These are phyloP conservation scores for Darevskia mixta DNA, from an alignment of 2,797 vertebrate genomes.

Conservation along the genomic window DNA sequence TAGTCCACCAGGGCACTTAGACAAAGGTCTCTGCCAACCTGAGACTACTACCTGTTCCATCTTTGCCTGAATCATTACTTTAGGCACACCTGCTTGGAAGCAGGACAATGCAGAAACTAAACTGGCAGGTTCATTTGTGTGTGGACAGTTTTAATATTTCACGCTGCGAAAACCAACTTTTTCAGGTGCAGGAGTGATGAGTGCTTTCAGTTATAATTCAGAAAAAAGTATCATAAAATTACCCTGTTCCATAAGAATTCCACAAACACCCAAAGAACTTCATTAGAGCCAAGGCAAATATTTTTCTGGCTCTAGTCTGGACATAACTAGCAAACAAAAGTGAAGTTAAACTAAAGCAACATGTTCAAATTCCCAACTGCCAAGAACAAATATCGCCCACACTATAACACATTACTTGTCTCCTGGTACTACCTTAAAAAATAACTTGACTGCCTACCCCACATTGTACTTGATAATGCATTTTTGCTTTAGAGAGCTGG, in stretches of 20 bases:
- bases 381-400: not conserved
- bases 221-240: not conserved
- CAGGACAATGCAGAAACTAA: too few relatives aligned
- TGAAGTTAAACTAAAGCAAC: not conserved
- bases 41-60: too few relatives aligned
- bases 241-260: not conserved
- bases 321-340: not conserved
- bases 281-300: not conserved
- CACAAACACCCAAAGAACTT: not conserved
- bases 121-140: not conserved
- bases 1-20: too few relatives aligned
- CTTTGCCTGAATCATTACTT: too few relatives aligned
- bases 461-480: not conserved
- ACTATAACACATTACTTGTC: not conserved
- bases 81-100: too few relatives aligned
- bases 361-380: not conserved
- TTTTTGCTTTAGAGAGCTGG: not conserved
- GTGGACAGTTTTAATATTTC: not conserved
- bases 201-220: not conserved
- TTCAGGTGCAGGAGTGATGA: not conserved
- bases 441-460: not conserved
- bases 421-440: not conserved
- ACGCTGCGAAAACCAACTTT: not conserved
- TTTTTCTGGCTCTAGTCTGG: not conserved
- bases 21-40: too few relatives aligned